Base-by-base conservation (phyloP, 2,888 invertebrate genomes). In the Xestoiulus laeticollis region DNA sequence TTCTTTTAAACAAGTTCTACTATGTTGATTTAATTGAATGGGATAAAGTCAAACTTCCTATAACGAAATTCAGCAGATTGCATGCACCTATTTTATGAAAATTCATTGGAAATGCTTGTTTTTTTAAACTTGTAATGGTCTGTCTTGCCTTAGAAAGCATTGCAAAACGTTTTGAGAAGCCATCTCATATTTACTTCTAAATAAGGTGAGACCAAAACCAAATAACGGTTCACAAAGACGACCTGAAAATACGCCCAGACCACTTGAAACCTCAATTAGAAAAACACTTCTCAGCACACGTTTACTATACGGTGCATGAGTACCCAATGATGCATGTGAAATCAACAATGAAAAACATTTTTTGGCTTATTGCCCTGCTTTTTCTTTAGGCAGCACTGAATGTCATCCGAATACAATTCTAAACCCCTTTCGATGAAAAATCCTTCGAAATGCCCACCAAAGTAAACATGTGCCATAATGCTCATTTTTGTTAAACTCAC, bases 351-450 rank as follows among this genome's bases (percentile, higher is more conserved):
- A 85, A 87, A 32, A 53, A 84, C n/a, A 38, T 19, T 48, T 6
- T 32, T 85, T 87, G 33, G 84, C 84, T 44, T n/a, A 68, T 19
- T 48, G 78, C 32, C 78, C 38, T 82, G n/a, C 33, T 86, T 78
- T 14, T 86, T n/a, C n/a, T 16, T 86, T 83, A 44, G n/a, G 88
- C 33, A 38, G 33, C 86, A 26, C 48, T 44, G n/a, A 86, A 22
- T 16, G 85, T 19, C 68, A 85, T 85, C 14, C 59, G 10, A n/a
- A 59, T 59, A n/a, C 59, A 59, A n/a, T n/a, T 1, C 48, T 14
- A 59, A 59, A 22, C 8, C 22, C 22, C 26, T n/a, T 68, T 19
- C 26, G 12, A 12, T 12, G 26, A 26, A 26, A 26, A 68, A 26
- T 26, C 26, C 68, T 68, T 26, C 26, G 12, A 68, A 26, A 26